These are phyloP conservation scores for Steatornis caripensis DNA, from an alignment of 2,113 vertebrate genomes.

Conservation along the genomic window DNA sequence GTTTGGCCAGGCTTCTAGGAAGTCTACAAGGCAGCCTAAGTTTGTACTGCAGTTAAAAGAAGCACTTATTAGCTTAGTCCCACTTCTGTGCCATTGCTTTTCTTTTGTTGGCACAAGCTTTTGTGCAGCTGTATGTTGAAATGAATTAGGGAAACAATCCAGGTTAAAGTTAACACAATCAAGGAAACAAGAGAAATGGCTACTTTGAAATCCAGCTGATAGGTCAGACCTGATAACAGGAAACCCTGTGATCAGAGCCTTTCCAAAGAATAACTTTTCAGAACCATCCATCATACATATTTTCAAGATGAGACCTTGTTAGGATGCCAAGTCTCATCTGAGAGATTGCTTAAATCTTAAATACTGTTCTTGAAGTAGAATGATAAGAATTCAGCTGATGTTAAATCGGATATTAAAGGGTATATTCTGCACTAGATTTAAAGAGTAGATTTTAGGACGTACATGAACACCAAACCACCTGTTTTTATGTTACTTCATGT, in stretches of 20 bases:
- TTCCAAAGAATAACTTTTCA: background rate
- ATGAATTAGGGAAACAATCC: background rate
- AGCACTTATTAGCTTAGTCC: background rate
- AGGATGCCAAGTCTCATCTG: background rate
- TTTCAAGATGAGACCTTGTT: background rate
- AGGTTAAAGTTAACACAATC: background rate
- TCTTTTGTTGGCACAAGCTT: background rate
- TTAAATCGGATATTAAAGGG: background rate
- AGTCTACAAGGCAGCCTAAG: background rate
- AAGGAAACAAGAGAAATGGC: background rate
- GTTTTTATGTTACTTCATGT: background rate
- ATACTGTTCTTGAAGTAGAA: background rate
- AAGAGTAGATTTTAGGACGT: background rate
- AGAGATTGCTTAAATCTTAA: background rate
- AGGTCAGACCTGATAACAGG: background rate
- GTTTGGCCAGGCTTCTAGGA: background rate
- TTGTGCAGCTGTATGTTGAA: background rate
- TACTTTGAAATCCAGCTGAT: background rate
- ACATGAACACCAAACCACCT: background rate
- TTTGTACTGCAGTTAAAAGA: background rate
- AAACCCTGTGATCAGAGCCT: background rate
- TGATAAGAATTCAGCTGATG: background rate
- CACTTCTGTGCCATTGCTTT: background rate
- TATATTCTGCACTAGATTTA: background rate
- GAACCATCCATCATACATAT: background rate